Base-by-base conservation (phyloP, 2,888 invertebrate species). In the Drymonia ruficornis region DNA sequence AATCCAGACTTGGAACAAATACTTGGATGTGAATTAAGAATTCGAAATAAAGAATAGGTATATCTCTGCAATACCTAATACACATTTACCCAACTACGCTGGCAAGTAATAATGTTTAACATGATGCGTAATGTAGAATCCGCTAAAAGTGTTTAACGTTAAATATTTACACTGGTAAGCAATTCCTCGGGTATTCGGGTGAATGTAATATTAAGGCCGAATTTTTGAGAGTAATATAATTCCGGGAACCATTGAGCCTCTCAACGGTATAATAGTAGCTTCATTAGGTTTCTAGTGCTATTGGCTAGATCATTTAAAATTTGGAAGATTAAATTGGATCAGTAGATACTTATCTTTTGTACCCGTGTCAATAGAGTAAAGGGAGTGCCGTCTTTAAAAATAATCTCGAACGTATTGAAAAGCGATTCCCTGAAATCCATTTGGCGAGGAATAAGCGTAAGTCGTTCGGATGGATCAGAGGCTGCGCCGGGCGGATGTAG, bases 401-500 rank as follows among this genome's bases (percentile, higher is more conserved):
- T 62, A 63, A 52, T 53, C 53, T 55, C 16, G 52, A 38, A 16
- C 28, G 66, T 60, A 70, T 72, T 66, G 65, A 72, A 72, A 70
- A 67, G 57, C 62, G 72, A 72, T 72, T 63, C 59, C 50, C 60
- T 51, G 51, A 50, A 63, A 67, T 70, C 61, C 56, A 56, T 61
- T 65, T 59, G 59, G 51, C 53, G 63, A 65, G 62, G 61, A 71
- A 67, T 65, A 63, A 69, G 62, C 65, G 56, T 63, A 51, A 64
- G 64, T 66, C 63, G 57, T 48, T 52, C 52, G 55, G 62, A 66
- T 71, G 59, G 61, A 67, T 69, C 63, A 60, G 61, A 61, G 65
- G 57, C 55, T 66, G 65, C 64, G 69, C 56, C 56, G 54, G 55
- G 55, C 68, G 77, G 72, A 74, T 59, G 72, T 64, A 66, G 70